Evolutionary conservation across 2,113 vertebrate species (phyloP).

Genomic region (Pao palembangensis): DNA sequence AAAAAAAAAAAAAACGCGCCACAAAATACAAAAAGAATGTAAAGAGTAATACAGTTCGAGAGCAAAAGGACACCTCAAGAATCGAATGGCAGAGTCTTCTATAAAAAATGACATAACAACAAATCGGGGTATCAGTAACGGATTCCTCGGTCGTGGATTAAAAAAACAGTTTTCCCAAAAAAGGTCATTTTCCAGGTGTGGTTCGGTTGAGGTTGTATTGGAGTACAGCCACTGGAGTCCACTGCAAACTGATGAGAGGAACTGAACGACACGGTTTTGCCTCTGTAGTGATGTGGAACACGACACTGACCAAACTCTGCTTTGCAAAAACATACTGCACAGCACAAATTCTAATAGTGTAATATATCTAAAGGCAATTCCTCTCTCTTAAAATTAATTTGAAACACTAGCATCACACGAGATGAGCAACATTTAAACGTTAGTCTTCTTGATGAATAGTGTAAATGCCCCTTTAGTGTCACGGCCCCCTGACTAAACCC

Average conservation of each 20-base stretch:
- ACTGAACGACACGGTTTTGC: slow-evolving; percentile 39
- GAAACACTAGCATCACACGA: slow-evolving; percentile 77
- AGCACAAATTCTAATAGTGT: slow-evolving; percentile 79
- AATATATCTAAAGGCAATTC: slow-evolving; percentile 78
- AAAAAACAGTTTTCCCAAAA: slow-evolving; percentile 56
- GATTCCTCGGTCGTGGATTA: slow-evolving; percentile 42
- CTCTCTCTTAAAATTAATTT: slow-evolving; percentile 63
- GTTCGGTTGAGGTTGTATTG: slow-evolving; percentile 34
- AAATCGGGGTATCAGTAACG: slow-evolving; percentile 52
- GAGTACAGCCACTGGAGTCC: slow-evolving; percentile 25
- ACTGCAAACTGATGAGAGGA: slow-evolving; percentile 51
- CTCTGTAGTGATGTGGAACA: slow-evolving; percentile 59
- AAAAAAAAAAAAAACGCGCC: slow-evolving; percentile 76
- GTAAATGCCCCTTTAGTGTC: slow-evolving; percentile 57
- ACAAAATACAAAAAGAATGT: slow-evolving; percentile 79
- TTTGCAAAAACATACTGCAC: slow-evolving; percentile 81
- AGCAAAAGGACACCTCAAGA: slow-evolving; percentile 60
- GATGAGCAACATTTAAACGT: slow-evolving; percentile 74
- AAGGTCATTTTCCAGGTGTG: slow-evolving; percentile 46
- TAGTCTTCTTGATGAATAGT: slow-evolving; percentile 35
- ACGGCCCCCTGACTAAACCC: slow-evolving; percentile 44
- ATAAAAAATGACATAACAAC: slow-evolving; percentile 34
- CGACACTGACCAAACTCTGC: slow-evolving; percentile 81
- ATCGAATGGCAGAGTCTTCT: slow-evolving; percentile 63
- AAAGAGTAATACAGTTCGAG: slow-evolving; percentile 68